phyloP scores from a whole-genome alignment of 1,140 invertebrate species.

The Condylostylus longicornis region DNA sequence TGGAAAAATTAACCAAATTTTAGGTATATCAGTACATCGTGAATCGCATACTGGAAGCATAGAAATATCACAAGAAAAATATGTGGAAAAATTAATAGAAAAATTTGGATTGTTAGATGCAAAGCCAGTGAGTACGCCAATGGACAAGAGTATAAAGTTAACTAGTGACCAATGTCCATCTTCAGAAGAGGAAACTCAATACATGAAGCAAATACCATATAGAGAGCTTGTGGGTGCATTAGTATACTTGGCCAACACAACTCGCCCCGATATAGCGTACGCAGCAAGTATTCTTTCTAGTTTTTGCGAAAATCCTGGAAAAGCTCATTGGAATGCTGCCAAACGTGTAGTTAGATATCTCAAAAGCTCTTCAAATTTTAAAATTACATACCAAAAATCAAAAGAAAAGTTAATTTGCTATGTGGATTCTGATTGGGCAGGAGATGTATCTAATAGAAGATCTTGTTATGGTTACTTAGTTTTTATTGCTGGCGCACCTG shows the following conservation, averaged over 20 bases:
- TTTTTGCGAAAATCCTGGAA: slow-evolving; percentile 10
- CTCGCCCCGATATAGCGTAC: slow-evolving; percentile 28
- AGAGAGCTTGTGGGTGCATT: slow-evolving; percentile 25
- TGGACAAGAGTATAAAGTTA: slow-evolving; percentile 14
- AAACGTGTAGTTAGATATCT: neutral
- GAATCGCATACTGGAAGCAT: slow-evolving; percentile 12
- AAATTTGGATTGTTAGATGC: slow-evolving; percentile 12
- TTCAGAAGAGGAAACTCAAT: slow-evolving; percentile 4
- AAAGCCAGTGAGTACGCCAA: slow-evolving; percentile 11
- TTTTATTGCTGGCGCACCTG: slow-evolving; percentile 6
- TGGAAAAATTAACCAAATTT: slow-evolving; percentile 12
- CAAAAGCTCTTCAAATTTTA: neutral
- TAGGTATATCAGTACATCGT: slow-evolving; percentile 18
- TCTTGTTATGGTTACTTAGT: slow-evolving; percentile 14
- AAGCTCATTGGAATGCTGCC: neutral
- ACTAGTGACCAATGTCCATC: slow-evolving; percentile 9
- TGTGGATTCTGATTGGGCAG: slow-evolving; percentile 13
- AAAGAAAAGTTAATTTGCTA: slow-evolving; percentile 1
- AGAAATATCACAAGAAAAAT: slow-evolving; percentile 18
- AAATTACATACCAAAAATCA: neutral
- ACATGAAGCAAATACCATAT: slow-evolving; percentile 13
- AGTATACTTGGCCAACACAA: slow-evolving; percentile 25
- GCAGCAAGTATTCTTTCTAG: slow-evolving; percentile 13
- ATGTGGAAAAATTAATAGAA: slow-evolving; percentile 23
- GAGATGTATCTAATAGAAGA: slow-evolving; percentile 13